phyloP scores from a whole-genome alignment of 2,797 vertebrate genomes.

The Molossus alvarezi region DNA sequence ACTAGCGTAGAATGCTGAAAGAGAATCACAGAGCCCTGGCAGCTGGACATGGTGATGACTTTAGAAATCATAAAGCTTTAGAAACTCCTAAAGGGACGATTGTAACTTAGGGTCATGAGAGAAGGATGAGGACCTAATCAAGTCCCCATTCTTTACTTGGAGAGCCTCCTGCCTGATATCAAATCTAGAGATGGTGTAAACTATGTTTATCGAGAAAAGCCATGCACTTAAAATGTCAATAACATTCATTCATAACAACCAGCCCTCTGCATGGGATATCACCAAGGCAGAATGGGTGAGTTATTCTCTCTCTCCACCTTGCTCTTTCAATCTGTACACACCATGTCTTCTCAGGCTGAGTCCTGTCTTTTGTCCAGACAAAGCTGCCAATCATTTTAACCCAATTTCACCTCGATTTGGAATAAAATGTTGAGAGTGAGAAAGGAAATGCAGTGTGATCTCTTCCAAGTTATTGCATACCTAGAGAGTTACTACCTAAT shows the following conservation, averaged over 20 bases:
- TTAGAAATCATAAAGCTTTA: background rate
- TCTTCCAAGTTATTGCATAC: background rate
- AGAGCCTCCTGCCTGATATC: background rate
- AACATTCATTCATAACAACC: background rate
- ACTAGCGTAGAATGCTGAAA: background rate
- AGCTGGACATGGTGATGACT: no score
- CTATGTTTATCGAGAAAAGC: background rate
- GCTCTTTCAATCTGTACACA: background rate
- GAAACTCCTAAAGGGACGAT: background rate
- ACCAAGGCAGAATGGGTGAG: background rate
- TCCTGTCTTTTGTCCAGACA: constrained; percentile 22
- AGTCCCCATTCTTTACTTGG: background rate
- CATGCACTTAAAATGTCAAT: background rate
- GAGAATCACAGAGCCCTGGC: background rate
- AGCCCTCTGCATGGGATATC: no score
- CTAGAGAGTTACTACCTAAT: background rate
- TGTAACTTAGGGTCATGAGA: background rate
- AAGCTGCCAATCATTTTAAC: constrained; percentile 41
- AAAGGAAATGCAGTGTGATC: background rate
- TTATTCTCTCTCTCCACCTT: background rate
- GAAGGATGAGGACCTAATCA: background rate
- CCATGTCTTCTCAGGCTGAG: background rate
- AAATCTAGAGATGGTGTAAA: background rate
- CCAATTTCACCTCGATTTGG: background rate
- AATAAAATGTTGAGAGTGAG: background rate